Evolutionary conservation across 2,888 invertebrate species (phyloP).

Genomic region (Mactromeris polynyma): DNA sequence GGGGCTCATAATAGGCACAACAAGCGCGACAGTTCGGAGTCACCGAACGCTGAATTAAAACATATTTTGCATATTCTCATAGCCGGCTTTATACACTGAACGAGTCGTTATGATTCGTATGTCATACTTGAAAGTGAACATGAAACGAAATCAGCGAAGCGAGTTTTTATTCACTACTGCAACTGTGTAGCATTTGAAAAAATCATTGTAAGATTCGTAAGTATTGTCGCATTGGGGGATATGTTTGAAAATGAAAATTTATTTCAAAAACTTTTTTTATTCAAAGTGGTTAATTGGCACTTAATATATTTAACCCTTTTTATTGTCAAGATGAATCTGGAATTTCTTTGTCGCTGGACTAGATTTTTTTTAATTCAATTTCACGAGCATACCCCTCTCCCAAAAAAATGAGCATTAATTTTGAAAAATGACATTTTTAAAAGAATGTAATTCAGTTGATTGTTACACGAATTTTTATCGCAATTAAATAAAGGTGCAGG

Average conservation of each 20-base stretch:
- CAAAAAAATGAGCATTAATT: too few relatives aligned
- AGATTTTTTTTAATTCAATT: too few relatives aligned
- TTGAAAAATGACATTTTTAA: too few relatives aligned
- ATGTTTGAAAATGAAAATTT: not conserved
- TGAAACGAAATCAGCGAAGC: not conserved
- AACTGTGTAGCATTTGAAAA: not conserved
- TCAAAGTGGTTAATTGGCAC: not conserved
- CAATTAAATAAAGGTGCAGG: not conserved
- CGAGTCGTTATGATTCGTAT: not conserved
- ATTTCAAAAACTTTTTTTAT: not conserved
- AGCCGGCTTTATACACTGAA: not conserved
- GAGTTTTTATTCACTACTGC: not conserved
- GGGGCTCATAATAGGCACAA: slow-evolving; percentile 25
- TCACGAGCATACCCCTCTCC: too few relatives aligned
- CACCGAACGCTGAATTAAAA: slow-evolving; percentile 41
- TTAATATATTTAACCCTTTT: not conserved
- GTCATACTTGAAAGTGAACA: slow-evolving; percentile 10
- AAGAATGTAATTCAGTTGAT: not conserved
- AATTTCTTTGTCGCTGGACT: not conserved
- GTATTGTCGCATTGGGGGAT: not conserved
- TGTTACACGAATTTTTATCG: too few relatives aligned
- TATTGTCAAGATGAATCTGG: not conserved
- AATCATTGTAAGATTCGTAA: not conserved
- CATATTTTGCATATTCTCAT: slow-evolving; percentile 37
- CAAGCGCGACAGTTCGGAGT: slow-evolving; percentile 47